phyloP scores from a whole-genome alignment of 2,888 invertebrate genomes.

The Idaea dimidiata region DNA sequence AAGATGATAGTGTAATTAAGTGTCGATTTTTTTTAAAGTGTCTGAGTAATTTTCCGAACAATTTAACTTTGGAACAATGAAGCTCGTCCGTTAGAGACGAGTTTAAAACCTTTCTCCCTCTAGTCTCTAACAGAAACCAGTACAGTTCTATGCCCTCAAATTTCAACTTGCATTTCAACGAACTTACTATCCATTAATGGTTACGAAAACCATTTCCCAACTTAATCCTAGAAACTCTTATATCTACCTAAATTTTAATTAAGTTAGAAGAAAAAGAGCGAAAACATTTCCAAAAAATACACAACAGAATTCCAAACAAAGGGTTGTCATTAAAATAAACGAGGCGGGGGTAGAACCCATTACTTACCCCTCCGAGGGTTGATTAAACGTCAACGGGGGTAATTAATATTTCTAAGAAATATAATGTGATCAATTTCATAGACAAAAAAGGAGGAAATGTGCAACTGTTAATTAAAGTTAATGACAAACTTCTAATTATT shows the following conservation, averaged over 20 bases:
- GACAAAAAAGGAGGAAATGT: background rate
- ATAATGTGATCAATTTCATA: background rate
- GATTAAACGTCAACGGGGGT: conserved; percentile 26
- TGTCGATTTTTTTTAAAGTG: no score
- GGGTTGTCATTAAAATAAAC: background rate
- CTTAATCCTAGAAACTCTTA: background rate
- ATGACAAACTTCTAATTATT: no score
- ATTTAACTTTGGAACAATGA: no score
- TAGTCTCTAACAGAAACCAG: no score
- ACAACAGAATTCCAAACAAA: conserved; percentile 1
- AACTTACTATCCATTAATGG: no score
- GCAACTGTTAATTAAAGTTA: background rate
- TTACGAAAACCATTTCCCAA: background rate
- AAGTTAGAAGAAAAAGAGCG: background rate
- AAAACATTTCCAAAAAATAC: background rate
- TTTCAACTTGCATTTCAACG: no score
- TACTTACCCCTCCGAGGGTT: conserved; percentile 3
- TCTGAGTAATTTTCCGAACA: no score
- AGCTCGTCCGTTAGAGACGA: no score
- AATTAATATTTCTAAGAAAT: background rate
- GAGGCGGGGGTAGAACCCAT: background rate
- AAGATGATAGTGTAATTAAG: no score
- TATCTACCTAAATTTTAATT: background rate
- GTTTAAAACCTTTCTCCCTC: no score
- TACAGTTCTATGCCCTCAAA: no score